Conservation (phyloP, 2,888 invertebrate species). For the Tupiocoris notatus region DNA sequence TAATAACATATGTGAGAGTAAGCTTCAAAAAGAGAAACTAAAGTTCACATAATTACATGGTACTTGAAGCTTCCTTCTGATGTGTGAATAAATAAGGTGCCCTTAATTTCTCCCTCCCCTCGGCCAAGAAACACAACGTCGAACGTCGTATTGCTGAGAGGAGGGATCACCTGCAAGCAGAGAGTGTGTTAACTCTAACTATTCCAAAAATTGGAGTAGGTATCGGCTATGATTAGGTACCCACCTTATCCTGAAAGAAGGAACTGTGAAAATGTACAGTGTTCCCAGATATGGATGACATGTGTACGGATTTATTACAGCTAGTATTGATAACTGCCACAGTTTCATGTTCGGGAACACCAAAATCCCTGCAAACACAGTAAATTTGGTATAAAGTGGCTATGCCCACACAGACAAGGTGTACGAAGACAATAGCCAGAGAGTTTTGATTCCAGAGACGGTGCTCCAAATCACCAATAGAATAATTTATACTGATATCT, state of each 20-base stretch:
- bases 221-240: conserved; percentile 65
- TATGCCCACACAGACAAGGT: no score
- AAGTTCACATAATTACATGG: conserved; percentile 64
- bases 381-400: no score
- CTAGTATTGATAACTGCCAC: conserved; percentile 87
- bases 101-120: conserved; percentile 81
- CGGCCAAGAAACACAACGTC: conserved; percentile 94
- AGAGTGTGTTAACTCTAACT: no score
- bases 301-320: conserved; percentile 80
- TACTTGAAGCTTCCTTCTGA: conserved; percentile 89
- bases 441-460: no score
- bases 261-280: conserved; percentile 96
- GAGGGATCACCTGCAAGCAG: conserved; percentile 79
- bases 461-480: no score
- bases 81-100: conserved; percentile 89
- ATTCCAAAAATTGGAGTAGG: no score
- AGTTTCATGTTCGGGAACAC: conserved; percentile 79
- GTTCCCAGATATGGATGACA: conserved; percentile 91
- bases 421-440: no score
- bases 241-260: conserved; percentile 92
- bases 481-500: no score
- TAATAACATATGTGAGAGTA: not conserved
- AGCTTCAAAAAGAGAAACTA: no score
- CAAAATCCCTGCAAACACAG: conserved; percentile 76
- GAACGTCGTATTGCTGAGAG: conserved; percentile 89